phyloP scores from a whole-genome alignment of 2,888 invertebrate species.

The Campopleginae sp. region DNA sequence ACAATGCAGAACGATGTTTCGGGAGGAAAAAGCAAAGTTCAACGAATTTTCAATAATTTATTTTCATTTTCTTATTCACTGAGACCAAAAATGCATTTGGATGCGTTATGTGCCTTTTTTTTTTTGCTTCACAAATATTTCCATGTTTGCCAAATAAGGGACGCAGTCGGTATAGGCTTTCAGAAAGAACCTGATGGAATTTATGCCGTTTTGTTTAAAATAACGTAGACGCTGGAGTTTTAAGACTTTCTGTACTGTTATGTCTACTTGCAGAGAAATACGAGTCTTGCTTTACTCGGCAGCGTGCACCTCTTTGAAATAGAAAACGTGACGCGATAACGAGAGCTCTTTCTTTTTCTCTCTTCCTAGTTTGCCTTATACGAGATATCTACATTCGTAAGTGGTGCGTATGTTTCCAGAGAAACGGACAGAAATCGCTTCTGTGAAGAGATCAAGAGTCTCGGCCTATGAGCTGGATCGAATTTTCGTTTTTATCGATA shows the following conservation, averaged over 20 bases:
- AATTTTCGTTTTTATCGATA: background rate
- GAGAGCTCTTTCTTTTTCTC: conserved; percentile 39
- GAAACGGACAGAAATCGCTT: background rate
- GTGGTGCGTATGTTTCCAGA: background rate
- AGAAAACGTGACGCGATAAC: conserved; percentile 56
- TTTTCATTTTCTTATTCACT: background rate
- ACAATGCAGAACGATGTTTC: background rate
- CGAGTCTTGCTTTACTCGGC: conserved; percentile 42
- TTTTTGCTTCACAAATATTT: background rate
- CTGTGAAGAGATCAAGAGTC: background rate
- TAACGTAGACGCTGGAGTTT: background rate
- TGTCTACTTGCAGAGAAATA: conserved; percentile 42
- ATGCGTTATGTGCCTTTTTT: background rate
- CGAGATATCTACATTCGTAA: conserved; percentile 11
- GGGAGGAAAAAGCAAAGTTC: background rate
- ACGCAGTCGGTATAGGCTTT: background rate
- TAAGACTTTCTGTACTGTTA: conserved; percentile 17
- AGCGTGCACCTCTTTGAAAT: conserved; percentile 52
- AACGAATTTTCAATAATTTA: background rate
- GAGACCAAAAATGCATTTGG: background rate
- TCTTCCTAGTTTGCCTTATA: conserved; percentile 15
- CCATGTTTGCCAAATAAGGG: background rate
- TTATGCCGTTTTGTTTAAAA: conserved; percentile 12
- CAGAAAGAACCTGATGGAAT: background rate
- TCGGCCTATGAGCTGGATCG: background rate